Percentiles rank a stretch among this genome's conserved stretches.
phyloP scores from a whole-genome alignment of 2,888 invertebrate genomes.

The Agrotis exclamationis region DNA sequence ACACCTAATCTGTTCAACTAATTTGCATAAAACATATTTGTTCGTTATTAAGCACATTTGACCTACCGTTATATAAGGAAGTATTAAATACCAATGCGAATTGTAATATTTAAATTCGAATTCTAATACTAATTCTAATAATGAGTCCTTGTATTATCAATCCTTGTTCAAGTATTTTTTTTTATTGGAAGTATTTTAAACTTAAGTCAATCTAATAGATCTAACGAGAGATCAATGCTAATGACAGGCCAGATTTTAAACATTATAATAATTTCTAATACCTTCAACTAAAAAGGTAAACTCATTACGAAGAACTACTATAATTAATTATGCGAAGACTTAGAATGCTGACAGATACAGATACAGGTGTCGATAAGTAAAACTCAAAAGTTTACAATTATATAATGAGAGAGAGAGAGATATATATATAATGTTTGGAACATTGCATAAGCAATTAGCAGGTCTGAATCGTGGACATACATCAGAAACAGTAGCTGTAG shows the following conservation, averaged over 20 bases:
- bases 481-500: slow-evolving; percentile 68
- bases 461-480: slow-evolving; percentile 70
- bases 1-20: background rate
- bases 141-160: background rate
- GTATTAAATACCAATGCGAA: background rate
- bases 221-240: background rate
- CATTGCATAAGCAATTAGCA: slow-evolving; percentile 72
- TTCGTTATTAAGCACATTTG: background rate
- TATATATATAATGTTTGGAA: slow-evolving; percentile 53
- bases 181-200: background rate
- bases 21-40: background rate
- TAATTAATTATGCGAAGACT: slow-evolving; percentile 53
- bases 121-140: too few species aligned
- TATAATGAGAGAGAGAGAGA: slow-evolving; percentile 47
- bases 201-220: background rate
- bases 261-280: slow-evolving; percentile 4
- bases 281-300: background rate
- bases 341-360: slow-evolving; percentile 44
- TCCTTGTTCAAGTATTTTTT: background rate
- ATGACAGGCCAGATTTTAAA: background rate
- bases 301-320: slow-evolving; percentile 10
- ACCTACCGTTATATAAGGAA: background rate
- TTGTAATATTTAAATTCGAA: background rate
- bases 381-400: slow-evolving; percentile 42
- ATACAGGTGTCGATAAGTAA: slow-evolving; percentile 38